Conservation (phyloP, 2,113 vertebrate genomes). For the Caracal caracal region DNA sequence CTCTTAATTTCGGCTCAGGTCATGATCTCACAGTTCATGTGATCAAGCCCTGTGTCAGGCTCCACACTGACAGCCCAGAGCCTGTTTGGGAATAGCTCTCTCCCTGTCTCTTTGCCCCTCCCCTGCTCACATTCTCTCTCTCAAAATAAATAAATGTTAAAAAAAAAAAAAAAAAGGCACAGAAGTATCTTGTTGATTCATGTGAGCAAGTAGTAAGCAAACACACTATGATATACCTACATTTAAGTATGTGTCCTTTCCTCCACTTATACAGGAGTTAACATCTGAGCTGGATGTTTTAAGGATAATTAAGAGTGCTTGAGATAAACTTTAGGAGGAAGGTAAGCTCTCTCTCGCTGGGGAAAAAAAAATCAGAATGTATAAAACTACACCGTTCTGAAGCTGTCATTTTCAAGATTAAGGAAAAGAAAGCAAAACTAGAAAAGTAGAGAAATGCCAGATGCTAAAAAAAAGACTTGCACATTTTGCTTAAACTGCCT, state of each 20-base stretch:
- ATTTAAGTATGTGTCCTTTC: not conserved
- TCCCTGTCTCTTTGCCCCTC: too few relatives aligned
- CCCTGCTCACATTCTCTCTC: too few relatives aligned
- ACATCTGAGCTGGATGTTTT: not conserved
- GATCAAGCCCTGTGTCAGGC: too few relatives aligned
- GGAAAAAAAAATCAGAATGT: not conserved
- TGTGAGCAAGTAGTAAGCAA: not conserved
- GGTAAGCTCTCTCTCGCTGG: not conserved
- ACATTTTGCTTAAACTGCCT: not conserved
- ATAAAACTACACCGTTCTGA: not conserved
- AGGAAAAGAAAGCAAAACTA: not conserved
- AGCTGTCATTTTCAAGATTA: not conserved
- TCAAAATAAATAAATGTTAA: too few relatives aligned
- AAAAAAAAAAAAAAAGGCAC: too few relatives aligned
- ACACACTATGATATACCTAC: not conserved
- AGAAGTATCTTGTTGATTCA: not conserved
- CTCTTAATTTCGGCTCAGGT: too few relatives aligned
- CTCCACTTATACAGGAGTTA: not conserved
- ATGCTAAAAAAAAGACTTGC: not conserved
- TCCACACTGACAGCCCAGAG: too few relatives aligned
- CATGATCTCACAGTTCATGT: too few relatives aligned
- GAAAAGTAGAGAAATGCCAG: not conserved
- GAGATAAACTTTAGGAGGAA: not conserved
- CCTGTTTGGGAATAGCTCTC: too few relatives aligned
- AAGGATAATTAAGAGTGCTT: not conserved